Evolutionary conservation across 2,113 vertebrate species (phyloP).

Genomic region (Motacilla tschutschensis): DNA sequence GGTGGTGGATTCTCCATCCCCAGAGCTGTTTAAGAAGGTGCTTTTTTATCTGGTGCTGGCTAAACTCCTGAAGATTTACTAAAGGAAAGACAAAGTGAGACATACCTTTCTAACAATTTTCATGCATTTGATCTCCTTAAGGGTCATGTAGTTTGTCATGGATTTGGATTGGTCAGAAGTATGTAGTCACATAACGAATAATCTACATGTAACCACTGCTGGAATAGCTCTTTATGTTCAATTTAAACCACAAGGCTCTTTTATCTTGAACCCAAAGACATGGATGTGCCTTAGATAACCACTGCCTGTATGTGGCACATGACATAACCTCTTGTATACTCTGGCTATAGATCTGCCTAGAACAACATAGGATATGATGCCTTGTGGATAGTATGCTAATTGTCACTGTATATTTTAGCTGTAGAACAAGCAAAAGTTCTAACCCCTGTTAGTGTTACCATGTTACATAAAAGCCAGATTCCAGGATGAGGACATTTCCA

Average conservation of each 20-base stretch:
- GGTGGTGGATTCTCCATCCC: rapidly evolving
- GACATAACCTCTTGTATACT: neutral
- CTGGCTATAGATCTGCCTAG: neutral
- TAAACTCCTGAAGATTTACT: neutral
- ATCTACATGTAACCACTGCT: neutral
- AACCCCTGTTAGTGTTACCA: neutral
- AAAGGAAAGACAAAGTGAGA: neutral
- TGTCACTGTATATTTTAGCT: neutral
- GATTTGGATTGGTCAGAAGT: neutral
- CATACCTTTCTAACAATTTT: neutral
- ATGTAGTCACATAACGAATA: neutral
- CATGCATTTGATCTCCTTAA: neutral
- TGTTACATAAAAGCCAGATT: slow-evolving; percentile 9
- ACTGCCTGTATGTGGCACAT: neutral
- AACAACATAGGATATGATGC: neutral
- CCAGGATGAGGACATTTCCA: slow-evolving; percentile 10
- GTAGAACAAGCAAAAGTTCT: neutral
- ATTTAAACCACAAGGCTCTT: neutral
- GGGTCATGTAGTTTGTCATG: neutral
- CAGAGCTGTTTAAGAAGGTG: neutral
- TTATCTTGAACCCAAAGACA: neutral
- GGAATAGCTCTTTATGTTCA: neutral
- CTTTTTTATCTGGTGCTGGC: neutral
- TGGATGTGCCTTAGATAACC: neutral
- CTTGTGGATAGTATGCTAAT: neutral